Evolutionary conservation across 2,797 vertebrate species (phyloP), one percentile per base, ranked within the genome.

Genomic region (Syngnathus acus): DNA sequence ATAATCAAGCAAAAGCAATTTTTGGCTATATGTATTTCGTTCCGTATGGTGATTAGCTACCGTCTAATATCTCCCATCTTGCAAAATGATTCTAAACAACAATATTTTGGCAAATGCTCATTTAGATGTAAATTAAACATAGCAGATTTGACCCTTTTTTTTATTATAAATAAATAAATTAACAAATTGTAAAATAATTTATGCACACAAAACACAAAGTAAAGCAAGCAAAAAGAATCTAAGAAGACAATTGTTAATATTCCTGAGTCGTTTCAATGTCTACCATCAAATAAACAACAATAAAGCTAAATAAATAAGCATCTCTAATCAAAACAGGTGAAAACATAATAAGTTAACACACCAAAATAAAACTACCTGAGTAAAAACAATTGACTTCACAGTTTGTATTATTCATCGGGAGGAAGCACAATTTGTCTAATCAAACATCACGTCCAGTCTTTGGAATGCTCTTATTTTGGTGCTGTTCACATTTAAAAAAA

Each of bases 381-480:
- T 84, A 59, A 77, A 84, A 80, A 68, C 21, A 69, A 26, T 83
- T 75, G 74, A 86, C 7, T 83, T 89, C 82, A 90, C 87, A 87
- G 83, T 60, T 87, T 55, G 4, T 61, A 73, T 62, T 70, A 66
- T 66, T 54, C 59, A 72, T 72, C 66, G 48, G 65, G 72, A 73
- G 76, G 69, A 85, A 76, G 78, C 83, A 78, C 80, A 74, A 73
- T 78, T 68, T 51, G 26, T 57, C 10, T 57, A 26, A 55, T 32
- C 26, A 13, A 26, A 37, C 37, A 67, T 69, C 71, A 66, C 54
- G 48, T 70, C 70, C 73, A 75, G 85, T 90, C 88, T 92, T 92
- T 90, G 89, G 88, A 84, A 83, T 71, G 80, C 75, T 85, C 71
- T 87, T 79, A 47, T 86, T 90, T 90, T 89, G 90, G 87, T 90